Base-by-base conservation (phyloP, 2,888 invertebrate species). In the Drosophila phalerata region DNA sequence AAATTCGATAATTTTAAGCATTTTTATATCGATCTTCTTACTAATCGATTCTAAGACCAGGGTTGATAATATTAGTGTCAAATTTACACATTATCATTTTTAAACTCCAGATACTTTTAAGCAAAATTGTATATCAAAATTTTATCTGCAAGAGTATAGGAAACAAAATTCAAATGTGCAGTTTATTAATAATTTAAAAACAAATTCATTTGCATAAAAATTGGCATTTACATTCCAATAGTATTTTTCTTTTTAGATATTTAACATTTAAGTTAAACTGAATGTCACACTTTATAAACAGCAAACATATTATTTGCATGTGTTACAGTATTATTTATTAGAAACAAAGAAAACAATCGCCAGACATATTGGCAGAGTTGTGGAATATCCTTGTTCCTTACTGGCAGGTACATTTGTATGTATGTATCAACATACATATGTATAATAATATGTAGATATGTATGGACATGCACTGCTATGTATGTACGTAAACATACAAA, bases 401-500 rank as follows among this genome's bases (percentile, higher is more conserved):
- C 17, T 37, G 34, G 11, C 43, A 45, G 56, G 45, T 34, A 25
- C n/a, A 13, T 13, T 22, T 3, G 22, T 53, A 52, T 25, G 11
- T 37, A 30, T 40, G 30, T 45, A 25, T 28, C 11, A 9, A n/a
- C 51, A 22, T 34, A 45, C 22, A 43, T n/a, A 45, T 13, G 15
- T 25, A 38, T 5, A 40, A 8, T 13, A n/a, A 19, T 43, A 17
- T 13, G 28, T 13, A 40, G 11, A 17, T 28, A 56, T 17, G 17
- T 30, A 19, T 43, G 6, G 19, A 15, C n/a, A 38, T 38, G 9
- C 25, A 11, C 17, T 17, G 1, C 5, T 17, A 40, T 28, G 28
- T 32, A 55, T 32, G 43, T 22, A 43, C 15, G 32, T 19, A 55
- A 55, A 55, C 22, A 55, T 32, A 42, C 32, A 52, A 52, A 43